Evolutionary conservation across 2,888 invertebrate genomes (phyloP).

Genomic region (Calameuta idolon): DNA sequence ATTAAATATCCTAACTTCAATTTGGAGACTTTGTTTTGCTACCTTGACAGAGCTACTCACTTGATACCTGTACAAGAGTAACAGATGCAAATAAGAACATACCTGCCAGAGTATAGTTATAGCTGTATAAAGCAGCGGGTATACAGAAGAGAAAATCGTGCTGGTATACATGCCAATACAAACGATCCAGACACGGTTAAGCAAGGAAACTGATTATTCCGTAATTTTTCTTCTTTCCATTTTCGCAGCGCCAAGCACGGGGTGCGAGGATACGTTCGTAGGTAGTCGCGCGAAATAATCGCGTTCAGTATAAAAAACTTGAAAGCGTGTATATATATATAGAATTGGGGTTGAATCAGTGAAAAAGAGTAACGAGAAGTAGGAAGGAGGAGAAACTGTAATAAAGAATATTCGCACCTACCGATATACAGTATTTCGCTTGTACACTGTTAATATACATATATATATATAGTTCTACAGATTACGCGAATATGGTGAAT

Average conservation of each 20-base stretch:
- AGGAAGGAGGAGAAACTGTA: not conserved
- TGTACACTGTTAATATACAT: not conserved
- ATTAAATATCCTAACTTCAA: too few relatives aligned
- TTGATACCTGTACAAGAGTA: not conserved
- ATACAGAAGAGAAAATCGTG: not conserved
- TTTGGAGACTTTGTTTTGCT: too few relatives aligned
- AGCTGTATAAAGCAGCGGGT: not conserved
- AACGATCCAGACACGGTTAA: not conserved
- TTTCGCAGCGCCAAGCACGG: not conserved
- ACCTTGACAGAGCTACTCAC: not conserved
- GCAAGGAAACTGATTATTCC: not conserved
- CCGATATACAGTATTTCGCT: not conserved
- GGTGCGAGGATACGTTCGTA: not conserved
- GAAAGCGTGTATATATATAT: not conserved
- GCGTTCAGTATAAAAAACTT: not conserved
- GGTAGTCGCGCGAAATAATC: not conserved
- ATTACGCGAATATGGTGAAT: not conserved
- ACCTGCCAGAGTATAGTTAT: not conserved
- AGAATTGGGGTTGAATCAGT: not conserved
- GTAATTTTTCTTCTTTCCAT: not conserved
- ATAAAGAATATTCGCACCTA: not conserved
- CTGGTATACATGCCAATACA: not conserved
- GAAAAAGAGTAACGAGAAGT: not conserved
- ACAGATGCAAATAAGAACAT: not conserved
- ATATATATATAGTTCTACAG: not conserved